Base-by-base conservation (phyloP, 2,888 invertebrate genomes). In the Ctenicera cuprea region DNA sequence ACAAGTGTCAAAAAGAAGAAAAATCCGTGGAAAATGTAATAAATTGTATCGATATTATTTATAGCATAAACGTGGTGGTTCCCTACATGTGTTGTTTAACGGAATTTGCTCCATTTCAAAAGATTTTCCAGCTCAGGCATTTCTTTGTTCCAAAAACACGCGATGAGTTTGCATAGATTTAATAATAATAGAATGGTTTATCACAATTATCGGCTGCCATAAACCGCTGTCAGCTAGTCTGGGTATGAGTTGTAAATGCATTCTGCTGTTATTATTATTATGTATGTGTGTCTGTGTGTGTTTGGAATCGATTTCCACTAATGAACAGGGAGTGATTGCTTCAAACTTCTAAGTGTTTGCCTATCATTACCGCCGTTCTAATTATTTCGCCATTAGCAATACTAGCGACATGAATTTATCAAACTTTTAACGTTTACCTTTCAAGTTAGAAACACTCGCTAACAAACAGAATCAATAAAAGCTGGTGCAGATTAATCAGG, bases 1-100 rank as follows among this genome's bases (percentile, higher is more conserved):
- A 76, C 73, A 77, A 74, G 77, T 78, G 78, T 78, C 78, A 77
- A 75, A 65, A 59, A 52, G 74, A 74, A 74, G 77, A 76, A 76
- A 74, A 74, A 76, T 73, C 75, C 67, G 45, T 43, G 26, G 61
- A 67, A 67, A 70, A 65, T 66, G 65, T 69, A 70, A 78, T 77
- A 77, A 77, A 77, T 74, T 71, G 74, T 71, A 71, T 78, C 77
- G 73, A 67, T 76, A 73, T 76, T 75, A 78, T 76, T 77, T 76
- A 78, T 73, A 65, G 70, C 61, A 61, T 59, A 73, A 76, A 74
- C 77, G 78, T 73, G 71, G 68, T 57, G 45, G 41, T 70, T 54
- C 45, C 20, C 30, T 50, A 45, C 61, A 63, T 38, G 14, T 68
- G 52, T 33, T 54, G 68, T 52, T 61, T 61, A 26, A 45, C 37